A percentile compares a stretch with the other conserved stretches of the same genome.
Conservation (phyloP, 1,140 invertebrate species). For the Thalassaphorura encarpata region DNA sequence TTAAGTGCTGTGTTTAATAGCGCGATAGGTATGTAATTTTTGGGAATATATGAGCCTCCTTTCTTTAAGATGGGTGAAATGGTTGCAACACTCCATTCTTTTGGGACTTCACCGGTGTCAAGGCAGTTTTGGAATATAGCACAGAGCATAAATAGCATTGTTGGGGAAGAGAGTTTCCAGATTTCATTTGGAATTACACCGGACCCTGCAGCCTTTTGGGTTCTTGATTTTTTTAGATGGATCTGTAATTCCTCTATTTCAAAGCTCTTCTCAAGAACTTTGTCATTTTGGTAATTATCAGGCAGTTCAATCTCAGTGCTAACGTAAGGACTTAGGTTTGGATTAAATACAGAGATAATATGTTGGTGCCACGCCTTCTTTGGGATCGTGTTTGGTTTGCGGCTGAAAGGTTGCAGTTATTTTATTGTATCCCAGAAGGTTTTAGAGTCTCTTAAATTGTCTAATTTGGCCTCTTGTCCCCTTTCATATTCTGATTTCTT, state of each 20-base stretch:
- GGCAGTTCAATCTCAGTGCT: no score
- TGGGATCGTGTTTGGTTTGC: no score
- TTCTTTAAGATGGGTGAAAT: constrained; percentile 15
- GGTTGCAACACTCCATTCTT: background rate
- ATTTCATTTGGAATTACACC: constrained; percentile 20
- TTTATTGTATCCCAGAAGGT: background rate
- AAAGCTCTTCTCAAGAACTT: background rate
- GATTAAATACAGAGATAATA: no score
- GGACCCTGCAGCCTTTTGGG: constrained; percentile 3
- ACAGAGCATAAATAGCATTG: background rate
- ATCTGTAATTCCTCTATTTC: background rate
- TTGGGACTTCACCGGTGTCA: background rate
- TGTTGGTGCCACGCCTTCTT: no score
- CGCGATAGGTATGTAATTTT: constrained; percentile 13
- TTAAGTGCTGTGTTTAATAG: constrained; percentile 20
- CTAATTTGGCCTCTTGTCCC: no score
- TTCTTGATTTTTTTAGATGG: constrained; percentile 4
- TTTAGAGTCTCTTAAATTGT: background rate
- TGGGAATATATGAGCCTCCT: background rate
- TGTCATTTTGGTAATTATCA: background rate
- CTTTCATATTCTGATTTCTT: no score
- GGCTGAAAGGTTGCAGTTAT: background rate
- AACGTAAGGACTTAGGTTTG: no score
- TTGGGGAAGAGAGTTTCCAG: constrained; percentile 3
- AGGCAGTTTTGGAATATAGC: background rate